phyloP scores from a whole-genome alignment of 2,113 vertebrate species.

The Solenodon paradoxus region DNA sequence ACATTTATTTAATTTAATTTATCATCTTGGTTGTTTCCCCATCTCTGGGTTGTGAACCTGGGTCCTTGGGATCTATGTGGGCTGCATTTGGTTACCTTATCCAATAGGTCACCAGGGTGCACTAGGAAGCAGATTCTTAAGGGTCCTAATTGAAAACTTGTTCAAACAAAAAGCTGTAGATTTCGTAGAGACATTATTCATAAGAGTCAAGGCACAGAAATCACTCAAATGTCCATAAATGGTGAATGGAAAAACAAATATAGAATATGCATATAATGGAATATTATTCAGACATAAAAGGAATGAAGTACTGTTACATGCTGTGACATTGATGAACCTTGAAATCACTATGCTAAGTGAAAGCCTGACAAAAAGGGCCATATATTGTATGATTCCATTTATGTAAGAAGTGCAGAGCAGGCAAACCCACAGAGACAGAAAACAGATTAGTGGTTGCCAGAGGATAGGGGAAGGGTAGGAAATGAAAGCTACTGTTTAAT shows the following conservation, averaged over 20 bases:
- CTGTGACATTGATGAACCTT: background rate
- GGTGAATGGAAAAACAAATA: background rate
- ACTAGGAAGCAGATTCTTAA: slow-evolving; percentile 41
- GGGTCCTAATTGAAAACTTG: slow-evolving; percentile 15
- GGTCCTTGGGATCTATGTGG: too few species aligned
- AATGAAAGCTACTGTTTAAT: background rate
- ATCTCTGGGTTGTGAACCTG: too few species aligned
- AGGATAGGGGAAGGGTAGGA: background rate
- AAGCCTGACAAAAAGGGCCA: background rate
- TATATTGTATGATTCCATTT: background rate
- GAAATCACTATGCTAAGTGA: background rate
- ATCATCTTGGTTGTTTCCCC: too few species aligned
- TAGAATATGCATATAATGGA: background rate
- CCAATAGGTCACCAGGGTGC: too few species aligned
- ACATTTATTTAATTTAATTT: too few species aligned
- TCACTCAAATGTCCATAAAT: background rate
- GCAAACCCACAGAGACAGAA: background rate
- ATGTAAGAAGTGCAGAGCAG: background rate
- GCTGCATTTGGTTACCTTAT: too few species aligned
- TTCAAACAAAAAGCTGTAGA: background rate
- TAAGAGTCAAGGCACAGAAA: background rate
- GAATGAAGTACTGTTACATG: background rate
- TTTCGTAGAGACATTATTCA: background rate
- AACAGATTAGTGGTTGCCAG: background rate
- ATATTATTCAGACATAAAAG: slow-evolving; percentile 28